These are phyloP conservation scores for Hiodon tergisus DNA, from an alignment of 2,113 vertebrate genomes.

Conservation along the genomic window DNA sequence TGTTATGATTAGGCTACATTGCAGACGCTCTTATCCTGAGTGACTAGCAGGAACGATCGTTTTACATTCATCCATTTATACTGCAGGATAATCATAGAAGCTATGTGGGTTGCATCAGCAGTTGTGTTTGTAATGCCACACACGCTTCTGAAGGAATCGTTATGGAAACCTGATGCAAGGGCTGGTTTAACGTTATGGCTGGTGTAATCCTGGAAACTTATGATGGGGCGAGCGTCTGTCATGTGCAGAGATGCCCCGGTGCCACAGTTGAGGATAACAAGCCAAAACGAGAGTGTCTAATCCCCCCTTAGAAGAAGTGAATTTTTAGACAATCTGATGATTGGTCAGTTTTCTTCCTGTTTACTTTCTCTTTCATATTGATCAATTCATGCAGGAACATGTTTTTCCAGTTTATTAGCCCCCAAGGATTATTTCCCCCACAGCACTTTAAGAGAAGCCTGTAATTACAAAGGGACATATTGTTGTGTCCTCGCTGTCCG, in stretches of 20 bases:
- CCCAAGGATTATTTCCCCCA: background rate
- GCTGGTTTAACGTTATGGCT: background rate
- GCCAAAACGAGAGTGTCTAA: background rate
- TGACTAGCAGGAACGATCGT: no score
- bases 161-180: no score
- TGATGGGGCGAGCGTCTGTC: background rate
- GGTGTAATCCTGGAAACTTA: background rate
- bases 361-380: background rate
- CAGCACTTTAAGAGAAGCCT: background rate
- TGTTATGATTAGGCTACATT: no score
- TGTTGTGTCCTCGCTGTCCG: background rate
- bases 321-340: background rate
- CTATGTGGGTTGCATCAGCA: no score
- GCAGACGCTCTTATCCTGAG: no score
- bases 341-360: background rate
- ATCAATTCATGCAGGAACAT: background rate
- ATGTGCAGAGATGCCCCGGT: background rate
- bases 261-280: conserved; percentile 10
- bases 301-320: no score
- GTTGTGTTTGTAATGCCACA: no score
- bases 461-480: background rate
- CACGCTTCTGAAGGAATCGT: no score
- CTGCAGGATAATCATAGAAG: no score
- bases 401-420: background rate
- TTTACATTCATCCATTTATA: no score